Evolutionary conservation across 2,888 invertebrate species (phyloP).

Genomic region (Cepaea hortensis): DNA sequence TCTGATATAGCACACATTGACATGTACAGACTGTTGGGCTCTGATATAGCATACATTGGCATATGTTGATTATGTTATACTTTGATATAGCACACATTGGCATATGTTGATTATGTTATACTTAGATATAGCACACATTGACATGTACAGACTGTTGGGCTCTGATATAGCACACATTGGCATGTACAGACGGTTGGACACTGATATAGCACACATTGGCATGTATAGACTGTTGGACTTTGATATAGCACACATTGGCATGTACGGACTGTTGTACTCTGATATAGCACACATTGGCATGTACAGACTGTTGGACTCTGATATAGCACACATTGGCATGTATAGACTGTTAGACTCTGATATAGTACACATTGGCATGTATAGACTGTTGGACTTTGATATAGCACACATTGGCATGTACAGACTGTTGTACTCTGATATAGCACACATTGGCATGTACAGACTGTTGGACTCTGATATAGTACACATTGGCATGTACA

Average conservation of each 20-base stretch:
- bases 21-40: background rate
- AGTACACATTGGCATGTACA: background rate
- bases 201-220: background rate
- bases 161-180: background rate
- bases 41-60: background rate
- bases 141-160: background rate
- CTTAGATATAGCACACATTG: background rate
- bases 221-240: background rate
- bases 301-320: background rate
- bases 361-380: background rate
- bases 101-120: background rate
- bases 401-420: background rate
- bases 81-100: background rate
- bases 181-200: background rate
- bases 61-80: background rate
- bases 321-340: background rate
- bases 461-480: background rate
- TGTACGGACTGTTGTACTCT: background rate
- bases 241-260: background rate
- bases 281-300: background rate
- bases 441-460: background rate
- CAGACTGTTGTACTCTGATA: background rate
- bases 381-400: background rate
- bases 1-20: background rate
- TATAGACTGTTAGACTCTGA: background rate